Conservation (phyloP, 2,888 invertebrate genomes). For the Laothoe populi region DNA sequence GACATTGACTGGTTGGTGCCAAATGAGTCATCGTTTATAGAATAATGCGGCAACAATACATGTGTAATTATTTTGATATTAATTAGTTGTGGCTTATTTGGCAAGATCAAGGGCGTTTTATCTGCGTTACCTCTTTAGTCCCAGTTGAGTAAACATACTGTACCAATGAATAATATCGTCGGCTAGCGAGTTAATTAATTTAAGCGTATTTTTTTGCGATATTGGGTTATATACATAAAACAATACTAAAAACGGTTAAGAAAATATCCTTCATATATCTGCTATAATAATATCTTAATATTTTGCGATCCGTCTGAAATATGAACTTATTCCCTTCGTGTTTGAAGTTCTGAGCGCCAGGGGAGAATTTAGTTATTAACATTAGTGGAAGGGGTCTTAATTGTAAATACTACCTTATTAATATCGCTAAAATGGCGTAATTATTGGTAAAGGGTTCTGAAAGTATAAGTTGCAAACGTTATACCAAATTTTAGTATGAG, state of each 20-base stretch:
- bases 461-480: no score
- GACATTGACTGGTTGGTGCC: conserved; percentile 1
- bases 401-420: background rate
- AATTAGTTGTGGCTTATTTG: background rate
- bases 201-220: no score
- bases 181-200: no score
- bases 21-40: background rate
- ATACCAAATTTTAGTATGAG: no score
- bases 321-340: conserved; percentile 1
- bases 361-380: background rate
- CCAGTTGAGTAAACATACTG: no score
- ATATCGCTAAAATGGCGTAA: no score
- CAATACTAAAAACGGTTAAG: background rate
- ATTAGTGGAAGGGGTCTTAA: background rate
- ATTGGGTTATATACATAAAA: background rate
- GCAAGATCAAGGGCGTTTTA: background rate
- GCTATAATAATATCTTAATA: no score
- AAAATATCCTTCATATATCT: conserved; percentile 10
- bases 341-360: background rate
- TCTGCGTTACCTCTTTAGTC: background rate
- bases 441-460: no score
- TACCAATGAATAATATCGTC: no score
- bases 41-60: conserved; percentile 3
- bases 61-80: background rate
- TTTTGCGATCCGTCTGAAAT: conserved; percentile 20